Base-by-base conservation (phyloP, 2,113 vertebrate genomes). In the Oreochromis spilurus region DNA sequence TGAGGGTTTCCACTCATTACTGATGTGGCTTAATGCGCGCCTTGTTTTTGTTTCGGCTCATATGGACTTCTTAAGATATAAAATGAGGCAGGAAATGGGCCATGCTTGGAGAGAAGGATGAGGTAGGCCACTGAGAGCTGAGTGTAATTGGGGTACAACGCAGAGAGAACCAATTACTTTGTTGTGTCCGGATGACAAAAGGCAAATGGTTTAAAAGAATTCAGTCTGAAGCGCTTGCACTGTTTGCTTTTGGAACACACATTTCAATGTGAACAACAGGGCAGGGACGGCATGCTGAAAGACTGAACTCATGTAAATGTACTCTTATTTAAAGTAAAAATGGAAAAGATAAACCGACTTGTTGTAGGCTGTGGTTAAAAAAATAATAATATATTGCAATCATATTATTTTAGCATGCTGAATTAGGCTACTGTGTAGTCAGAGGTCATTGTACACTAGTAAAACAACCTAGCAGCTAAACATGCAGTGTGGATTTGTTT, bases 51-150 rank as follows among this genome's bases (percentile, higher is more conserved):
- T 88, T 92, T 91, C 70, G 10, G 82, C 62, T 85, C 86, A 52
- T 91, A 81, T 92, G 87, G 88, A 89, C 84, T 90, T 88, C 85
- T 90, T 85, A 85, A 91, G 83, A 88, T 91, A 88, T 89, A 83
- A 92, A 91, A 89, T 82, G 87, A 89, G 86, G 84, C 85, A 91
- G 89, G 91, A 93, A 93, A 88, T 91, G 79, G 86, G 88, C 84
- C 65, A 43, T 53, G 79, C 79, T 84, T 80, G 70, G 81, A 79
- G 82, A 72, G 9, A 83, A 88, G 82, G 88, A 87, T 8, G 62
- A 83, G 83, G 52, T 62, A 80, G 92, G 86, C 88, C 82, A 84
- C 84, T n/a, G 83, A 89, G 88, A 84, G 85, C 88, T 26, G n/a
- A 87, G 86, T 84, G 72, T 91, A 94, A 93, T 88, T 90, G 88